These are phyloP conservation scores for Onthophagus sagittarius DNA, from an alignment of 2,888 invertebrate genomes.

Conservation along the genomic window DNA sequence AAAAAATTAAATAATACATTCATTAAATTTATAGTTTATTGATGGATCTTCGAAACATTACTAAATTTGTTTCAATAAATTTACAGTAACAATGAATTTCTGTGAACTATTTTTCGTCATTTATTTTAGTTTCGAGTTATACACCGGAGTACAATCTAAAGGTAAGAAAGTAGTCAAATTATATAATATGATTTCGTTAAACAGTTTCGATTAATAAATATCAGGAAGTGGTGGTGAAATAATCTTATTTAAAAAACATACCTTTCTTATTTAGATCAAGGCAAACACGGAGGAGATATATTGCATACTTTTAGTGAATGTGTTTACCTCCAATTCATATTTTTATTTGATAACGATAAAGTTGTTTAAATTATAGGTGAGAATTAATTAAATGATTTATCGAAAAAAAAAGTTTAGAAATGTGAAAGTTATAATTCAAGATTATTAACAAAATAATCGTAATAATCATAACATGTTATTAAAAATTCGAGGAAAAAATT, in stretches of 20 bases:
- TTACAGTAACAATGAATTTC: not conserved
- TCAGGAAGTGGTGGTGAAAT: not conserved
- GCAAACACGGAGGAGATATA: not conserved
- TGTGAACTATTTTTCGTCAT: not conserved
- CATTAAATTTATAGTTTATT: not conserved
- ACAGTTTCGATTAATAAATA: not conserved
- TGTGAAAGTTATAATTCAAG: too few species aligned
- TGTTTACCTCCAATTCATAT: not conserved
- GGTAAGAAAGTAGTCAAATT: not conserved
- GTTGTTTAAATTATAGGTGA: too few species aligned
- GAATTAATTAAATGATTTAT: too few species aligned
- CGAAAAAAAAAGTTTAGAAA: too few species aligned
- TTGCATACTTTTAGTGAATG: not conserved
- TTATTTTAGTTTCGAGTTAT: not conserved
- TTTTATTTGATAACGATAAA: too few species aligned
- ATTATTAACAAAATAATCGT: too few species aligned
- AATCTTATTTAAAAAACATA: not conserved
- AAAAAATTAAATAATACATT: too few species aligned
- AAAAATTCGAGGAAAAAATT: too few species aligned
- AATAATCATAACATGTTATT: too few species aligned
- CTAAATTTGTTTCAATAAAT: not conserved
- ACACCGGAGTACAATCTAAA: not conserved
- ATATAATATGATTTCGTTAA: too few species aligned
- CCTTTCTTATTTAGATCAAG: not conserved
- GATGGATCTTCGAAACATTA: not conserved